These are phyloP conservation scores for Cataglyphis hispanica DNA, from an alignment of 1,140 invertebrate species.

Conservation along the genomic window DNA sequence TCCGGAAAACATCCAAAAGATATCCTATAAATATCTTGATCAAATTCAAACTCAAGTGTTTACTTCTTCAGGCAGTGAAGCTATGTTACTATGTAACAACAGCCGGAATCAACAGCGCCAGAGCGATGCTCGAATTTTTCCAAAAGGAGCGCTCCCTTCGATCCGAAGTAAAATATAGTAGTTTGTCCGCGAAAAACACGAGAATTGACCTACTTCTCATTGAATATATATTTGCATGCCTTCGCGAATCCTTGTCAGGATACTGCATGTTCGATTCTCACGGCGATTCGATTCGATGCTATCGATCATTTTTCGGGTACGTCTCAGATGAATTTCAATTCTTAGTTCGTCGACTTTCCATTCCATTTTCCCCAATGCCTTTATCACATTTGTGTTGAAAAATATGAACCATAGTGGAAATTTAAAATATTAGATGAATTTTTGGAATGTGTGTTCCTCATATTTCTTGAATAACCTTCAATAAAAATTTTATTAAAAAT, in stretches of 20 bases:
- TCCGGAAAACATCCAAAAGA: conserved; percentile 46
- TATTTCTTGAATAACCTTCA: neutral
- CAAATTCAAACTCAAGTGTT: conserved; percentile 44
- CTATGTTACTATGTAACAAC: conserved; percentile 27
- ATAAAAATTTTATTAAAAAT: neutral
- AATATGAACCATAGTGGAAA: conserved; percentile 7
- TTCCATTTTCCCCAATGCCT: conserved; percentile 48
- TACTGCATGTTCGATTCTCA: conserved; percentile 43
- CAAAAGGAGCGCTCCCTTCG: conserved; percentile 18
- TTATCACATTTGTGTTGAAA: conserved; percentile 38
- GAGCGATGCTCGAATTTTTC: conserved; percentile 12
- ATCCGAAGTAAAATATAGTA: conserved; percentile 50
- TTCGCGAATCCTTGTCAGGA: conserved; percentile 41
- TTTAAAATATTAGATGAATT: conserved; percentile 29
- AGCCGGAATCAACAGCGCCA: conserved; percentile 28
- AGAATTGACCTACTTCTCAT: conserved; percentile 49
- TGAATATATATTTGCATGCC: conserved; percentile 38
- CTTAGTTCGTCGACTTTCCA: conserved; percentile 34
- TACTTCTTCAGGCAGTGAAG: conserved; percentile 19
- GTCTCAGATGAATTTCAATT: neutral
- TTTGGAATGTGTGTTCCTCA: neutral
- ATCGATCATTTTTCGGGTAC: conserved; percentile 45
- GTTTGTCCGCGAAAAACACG: conserved; percentile 45
- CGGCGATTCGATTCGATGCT: neutral
- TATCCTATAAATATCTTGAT: conserved; percentile 42